Conservation (phyloP, 1,140 invertebrate genomes). For the Stenopsyche tienmushanensis region DNA sequence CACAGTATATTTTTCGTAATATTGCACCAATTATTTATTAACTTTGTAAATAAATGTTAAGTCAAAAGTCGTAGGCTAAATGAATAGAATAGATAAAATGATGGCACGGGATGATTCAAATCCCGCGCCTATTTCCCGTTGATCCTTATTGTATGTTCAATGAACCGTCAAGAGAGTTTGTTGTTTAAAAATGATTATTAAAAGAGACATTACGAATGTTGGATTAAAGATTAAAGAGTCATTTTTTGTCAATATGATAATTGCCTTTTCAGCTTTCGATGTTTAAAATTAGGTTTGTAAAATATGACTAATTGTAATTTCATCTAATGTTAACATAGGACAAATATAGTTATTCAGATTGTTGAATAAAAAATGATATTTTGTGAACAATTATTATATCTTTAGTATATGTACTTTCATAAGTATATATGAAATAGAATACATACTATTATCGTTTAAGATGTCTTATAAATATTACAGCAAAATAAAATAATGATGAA, state of each 20-base stretch:
- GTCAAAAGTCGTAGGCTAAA: neutral
- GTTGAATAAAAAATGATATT: constrained; percentile 21
- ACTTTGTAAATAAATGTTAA: neutral
- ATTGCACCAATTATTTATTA: constrained; percentile 25
- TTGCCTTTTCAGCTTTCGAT: constrained; percentile 26
- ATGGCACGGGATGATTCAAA: neutral
- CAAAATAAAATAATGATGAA: constrained; percentile 23
- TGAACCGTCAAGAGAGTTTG: neutral
- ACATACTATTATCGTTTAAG: neutral
- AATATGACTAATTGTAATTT: neutral
- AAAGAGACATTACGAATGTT: neutral
- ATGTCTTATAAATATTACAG: constrained; percentile 18
- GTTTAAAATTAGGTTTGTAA: constrained; percentile 13
- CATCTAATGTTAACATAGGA: neutral
- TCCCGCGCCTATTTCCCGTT: too few relatives aligned
- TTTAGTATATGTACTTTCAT: constrained; percentile 27
- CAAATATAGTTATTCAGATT: constrained; percentile 6
- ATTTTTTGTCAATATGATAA: constrained; percentile 27
- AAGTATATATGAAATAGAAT: constrained; percentile 14
- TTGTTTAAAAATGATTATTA: neutral
- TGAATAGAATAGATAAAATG: neutral
- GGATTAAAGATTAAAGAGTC: too few relatives aligned
- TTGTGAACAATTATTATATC: constrained; percentile 28
- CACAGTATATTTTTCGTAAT: constrained; percentile 29
- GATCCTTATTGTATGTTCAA: too few relatives aligned